phyloP scores from a whole-genome alignment of 2,113 vertebrate species.

The Onychostoma macrolepis region DNA sequence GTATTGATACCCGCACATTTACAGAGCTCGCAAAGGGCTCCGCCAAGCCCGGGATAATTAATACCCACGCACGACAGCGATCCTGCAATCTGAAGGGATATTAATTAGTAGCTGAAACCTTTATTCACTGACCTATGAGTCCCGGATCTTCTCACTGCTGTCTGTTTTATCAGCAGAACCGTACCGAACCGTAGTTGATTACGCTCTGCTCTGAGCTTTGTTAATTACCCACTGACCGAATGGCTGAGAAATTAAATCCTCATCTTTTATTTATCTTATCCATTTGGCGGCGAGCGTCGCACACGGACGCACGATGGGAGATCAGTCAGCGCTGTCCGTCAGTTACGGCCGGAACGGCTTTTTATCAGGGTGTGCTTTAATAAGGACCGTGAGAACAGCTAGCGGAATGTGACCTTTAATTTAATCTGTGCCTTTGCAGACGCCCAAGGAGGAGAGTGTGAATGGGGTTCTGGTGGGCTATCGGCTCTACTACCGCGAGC shows the following conservation, averaged over 20 bases:
- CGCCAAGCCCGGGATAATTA: conserved; percentile 54
- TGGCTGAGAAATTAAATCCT: conserved; percentile 55
- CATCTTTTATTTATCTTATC: conserved; percentile 58
- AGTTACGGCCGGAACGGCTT: not conserved
- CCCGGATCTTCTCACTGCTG: conserved; percentile 53
- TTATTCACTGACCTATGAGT: conserved; percentile 59
- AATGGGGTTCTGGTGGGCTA: conserved; percentile 91
- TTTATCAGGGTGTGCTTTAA: conserved; percentile 42
- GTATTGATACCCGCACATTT: conserved; percentile 58
- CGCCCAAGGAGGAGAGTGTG: conserved; percentile 80
- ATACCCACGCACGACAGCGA: conserved; percentile 53
- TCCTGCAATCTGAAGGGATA: conserved; percentile 55
- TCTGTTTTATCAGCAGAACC: conserved; percentile 55
- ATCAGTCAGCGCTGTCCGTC: conserved; percentile 27
- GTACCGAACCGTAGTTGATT: conserved; percentile 56
- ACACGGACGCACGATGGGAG: not conserved
- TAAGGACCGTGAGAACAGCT: conserved; percentile 47
- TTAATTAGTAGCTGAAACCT: conserved; percentile 62
- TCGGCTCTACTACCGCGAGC: conserved; percentile 91
- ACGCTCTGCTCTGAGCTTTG: conserved; percentile 53
- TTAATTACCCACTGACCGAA: conserved; percentile 54
- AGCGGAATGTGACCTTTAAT: conserved; percentile 57
- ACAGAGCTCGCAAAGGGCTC: conserved; percentile 39
- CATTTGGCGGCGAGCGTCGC: conserved; percentile 10
- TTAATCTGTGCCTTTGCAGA: conserved; percentile 72